Evolutionary conservation across 64 coral and sea anemone species (phyloP), one percentile per base, ranked within the genome.

Genomic region (Acropora tenuis): DNA sequence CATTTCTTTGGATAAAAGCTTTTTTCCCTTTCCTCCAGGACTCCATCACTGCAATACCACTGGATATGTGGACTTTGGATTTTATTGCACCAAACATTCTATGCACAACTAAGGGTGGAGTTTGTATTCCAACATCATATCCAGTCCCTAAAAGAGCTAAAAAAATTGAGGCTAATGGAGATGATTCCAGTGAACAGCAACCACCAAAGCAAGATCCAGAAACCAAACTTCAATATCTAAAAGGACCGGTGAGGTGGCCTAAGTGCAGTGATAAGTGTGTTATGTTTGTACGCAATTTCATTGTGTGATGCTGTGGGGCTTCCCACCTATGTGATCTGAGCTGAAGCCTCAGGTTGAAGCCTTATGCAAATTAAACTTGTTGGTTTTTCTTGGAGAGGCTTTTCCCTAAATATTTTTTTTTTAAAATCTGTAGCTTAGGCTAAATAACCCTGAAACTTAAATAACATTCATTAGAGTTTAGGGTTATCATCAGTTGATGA

Each of bases 131-230:
- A 4, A 94, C 97, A 30, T 84, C 85, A 11, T 99, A 99, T 41
- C 88, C 94, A 16, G 49, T 88, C 50, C 97, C 97, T 4, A 93
- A 95, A 44, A 89, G 93, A 55, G 92, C 97, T 43, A 87, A 94
- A 30, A 93, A 84, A 57, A 84, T 91, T 41, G 97, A 99, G 43
- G 90, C 77, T 79, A 90, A 93, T 48, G 69, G 67, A 1, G 85
- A 84, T 63, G 46, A 86, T 75, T 85, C 89, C 10, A 76, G 46
- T 10, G 30, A 82, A 43, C 73, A 20, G 65, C 80, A 91, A 60
- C 97, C 97, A 88, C 94, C 97, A 50, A 99, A 96, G 43, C 85
- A 96, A 50, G 91, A 99, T 86, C 94, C 97, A n/a, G 57, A 44
- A 40, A 78, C 88, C 0, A 91, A 80, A 69, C 94, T 95, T 17